Evolutionary conservation across 2,113 vertebrate species (phyloP).

Genomic region (Gasterosteus aculeatus): DNA sequence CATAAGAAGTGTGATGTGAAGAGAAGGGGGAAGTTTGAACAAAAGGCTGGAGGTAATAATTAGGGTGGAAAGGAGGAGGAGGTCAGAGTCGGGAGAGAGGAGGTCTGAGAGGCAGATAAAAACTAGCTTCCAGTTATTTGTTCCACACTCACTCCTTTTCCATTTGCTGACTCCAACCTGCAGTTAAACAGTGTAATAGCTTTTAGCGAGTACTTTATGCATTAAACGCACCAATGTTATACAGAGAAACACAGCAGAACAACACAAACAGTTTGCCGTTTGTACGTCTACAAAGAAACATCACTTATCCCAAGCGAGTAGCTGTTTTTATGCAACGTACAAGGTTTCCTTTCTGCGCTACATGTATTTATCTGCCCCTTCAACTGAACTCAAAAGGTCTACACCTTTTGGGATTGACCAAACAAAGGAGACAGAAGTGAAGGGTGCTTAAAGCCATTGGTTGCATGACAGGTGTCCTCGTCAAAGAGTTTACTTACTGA

Average conservation of each 20-base stretch:
- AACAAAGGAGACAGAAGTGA: background rate
- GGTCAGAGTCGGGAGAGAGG: background rate
- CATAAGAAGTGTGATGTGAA: background rate
- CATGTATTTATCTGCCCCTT: background rate
- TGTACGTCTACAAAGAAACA: slow-evolving; percentile 19
- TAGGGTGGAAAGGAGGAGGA: background rate
- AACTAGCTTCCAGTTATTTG: background rate
- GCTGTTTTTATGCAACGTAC: background rate
- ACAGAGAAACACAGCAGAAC: background rate
- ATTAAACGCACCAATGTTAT: background rate
- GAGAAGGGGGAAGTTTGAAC: background rate
- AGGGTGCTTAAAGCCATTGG: background rate
- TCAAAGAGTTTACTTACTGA: background rate
- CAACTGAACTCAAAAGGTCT: too few species aligned
- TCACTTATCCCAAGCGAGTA: background rate
- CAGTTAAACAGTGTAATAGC: background rate
- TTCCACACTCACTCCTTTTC: background rate
- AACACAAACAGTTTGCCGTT: slow-evolving; percentile 18
- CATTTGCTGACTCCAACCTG: slow-evolving; percentile 6
- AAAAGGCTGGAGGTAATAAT: background rate
- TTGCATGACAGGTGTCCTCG: background rate
- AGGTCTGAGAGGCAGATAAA: background rate
- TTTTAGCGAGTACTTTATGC: background rate
- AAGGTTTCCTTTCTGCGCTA: background rate
- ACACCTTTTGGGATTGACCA: background rate